Percentiles rank a stretch among this genome's conserved stretches.
Evolutionary conservation across 1,140 invertebrate genomes (phyloP).

Genomic region (Charaxes varanes): DNA sequence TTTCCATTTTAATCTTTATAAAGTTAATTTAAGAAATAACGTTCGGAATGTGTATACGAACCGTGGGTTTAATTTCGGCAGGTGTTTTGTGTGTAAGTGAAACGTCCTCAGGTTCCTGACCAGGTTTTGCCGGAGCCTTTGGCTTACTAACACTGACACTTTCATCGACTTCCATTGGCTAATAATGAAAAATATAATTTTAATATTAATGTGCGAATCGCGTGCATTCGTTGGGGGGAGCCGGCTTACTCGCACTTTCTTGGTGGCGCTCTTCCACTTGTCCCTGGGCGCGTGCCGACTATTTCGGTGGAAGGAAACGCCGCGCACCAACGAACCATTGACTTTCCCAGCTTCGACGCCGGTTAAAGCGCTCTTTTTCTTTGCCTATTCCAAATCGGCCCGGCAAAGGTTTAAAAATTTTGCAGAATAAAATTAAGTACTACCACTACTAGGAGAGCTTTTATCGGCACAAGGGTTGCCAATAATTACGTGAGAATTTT

Average conservation of each 20-base stretch:
- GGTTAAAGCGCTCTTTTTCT: slow-evolving; percentile 74
- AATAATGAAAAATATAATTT: slow-evolving; percentile 11
- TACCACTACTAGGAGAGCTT: too few species aligned
- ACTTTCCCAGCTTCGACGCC: slow-evolving; percentile 74
- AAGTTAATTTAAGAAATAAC: slow-evolving; percentile 7
- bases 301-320: slow-evolving; percentile 68
- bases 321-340: slow-evolving; percentile 72
- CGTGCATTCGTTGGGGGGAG: too few species aligned
- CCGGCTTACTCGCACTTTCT: too few species aligned
- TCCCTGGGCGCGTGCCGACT: slow-evolving; percentile 47
- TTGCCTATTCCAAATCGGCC: slow-evolving; percentile 62
- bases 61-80: slow-evolving; percentile 61
- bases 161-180: slow-evolving; percentile 69
- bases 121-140: slow-evolving; percentile 51
- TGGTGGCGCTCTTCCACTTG: too few species aligned
- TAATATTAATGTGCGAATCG: too few species aligned
- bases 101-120: slow-evolving; percentile 57
- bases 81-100: slow-evolving; percentile 67
- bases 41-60: slow-evolving; percentile 32
- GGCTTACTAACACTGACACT: slow-evolving; percentile 50
- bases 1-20: slow-evolving; percentile 11
- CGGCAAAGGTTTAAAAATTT: slow-evolving; percentile 32
- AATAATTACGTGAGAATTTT: too few species aligned
- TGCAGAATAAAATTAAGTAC: slow-evolving; percentile 12
- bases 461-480: too few species aligned